Evolutionary conservation across 2,888 invertebrate genomes (phyloP).

Genomic region (Zonitis immaculata): DNA sequence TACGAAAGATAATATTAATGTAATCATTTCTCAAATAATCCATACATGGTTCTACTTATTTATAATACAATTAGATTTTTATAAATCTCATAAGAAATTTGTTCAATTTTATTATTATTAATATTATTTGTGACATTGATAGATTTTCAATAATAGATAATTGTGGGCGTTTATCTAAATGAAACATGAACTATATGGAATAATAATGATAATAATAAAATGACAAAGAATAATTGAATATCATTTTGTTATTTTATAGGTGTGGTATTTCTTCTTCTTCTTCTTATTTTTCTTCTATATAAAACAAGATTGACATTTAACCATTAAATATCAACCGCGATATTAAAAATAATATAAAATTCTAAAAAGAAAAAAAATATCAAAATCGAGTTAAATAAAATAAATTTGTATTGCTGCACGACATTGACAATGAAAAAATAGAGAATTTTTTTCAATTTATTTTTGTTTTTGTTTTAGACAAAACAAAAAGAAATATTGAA

Average conservation of each 20-base stretch:
- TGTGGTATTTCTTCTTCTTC: background rate
- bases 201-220: no score
- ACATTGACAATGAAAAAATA: slow-evolving; percentile 32
- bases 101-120: background rate
- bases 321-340: no score
- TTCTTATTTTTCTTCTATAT: background rate
- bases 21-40: no score
- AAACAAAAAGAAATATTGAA: no score
- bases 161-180: background rate
- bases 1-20: no score
- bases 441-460: slow-evolving; percentile 17
- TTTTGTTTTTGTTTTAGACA: background rate
- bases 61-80: no score
- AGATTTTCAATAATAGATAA: background rate
- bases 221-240: background rate
- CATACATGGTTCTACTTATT: no score
- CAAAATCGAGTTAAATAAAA: no score
- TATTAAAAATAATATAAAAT: no score
- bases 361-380: no score
- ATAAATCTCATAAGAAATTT: background rate
- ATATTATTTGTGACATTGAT: background rate
- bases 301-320: no score
- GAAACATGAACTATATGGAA: background rate
- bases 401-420: slow-evolving; percentile 18
- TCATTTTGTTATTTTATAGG: background rate